These are phyloP conservation scores for Eurytoma californica DNA, from an alignment of 2,888 invertebrate genomes.

Conservation along the genomic window DNA sequence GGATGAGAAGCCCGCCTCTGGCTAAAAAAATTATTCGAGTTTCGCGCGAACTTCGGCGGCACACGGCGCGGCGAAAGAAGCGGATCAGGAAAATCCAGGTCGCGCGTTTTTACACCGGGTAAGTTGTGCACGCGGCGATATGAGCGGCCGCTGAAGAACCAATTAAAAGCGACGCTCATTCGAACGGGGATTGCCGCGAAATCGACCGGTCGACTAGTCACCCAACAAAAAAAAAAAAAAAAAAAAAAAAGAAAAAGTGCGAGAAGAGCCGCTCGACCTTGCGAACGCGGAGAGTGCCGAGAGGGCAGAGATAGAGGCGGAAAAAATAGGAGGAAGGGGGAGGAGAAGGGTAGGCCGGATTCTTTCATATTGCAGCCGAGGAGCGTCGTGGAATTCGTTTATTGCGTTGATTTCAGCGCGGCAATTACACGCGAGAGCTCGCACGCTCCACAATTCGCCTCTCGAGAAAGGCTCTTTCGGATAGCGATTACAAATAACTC, in stretches of 20 bases:
- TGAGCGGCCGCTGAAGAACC: conserved; percentile 12
- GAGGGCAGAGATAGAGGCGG: not conserved
- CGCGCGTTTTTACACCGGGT: not conserved
- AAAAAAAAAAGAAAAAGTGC: conserved; percentile 14
- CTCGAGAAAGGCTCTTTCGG: too few relatives aligned
- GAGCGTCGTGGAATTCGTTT: conserved; percentile 31
- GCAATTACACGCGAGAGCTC: not conserved
- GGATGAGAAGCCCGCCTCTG: too few relatives aligned
- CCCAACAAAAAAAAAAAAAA: not conserved
- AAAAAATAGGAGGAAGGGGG: not conserved
- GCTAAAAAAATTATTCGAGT: too few relatives aligned
- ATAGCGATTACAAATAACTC: not conserved
- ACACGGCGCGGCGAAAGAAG: too few relatives aligned
- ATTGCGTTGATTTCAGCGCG: conserved; percentile 32
- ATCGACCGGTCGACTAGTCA: conserved; percentile 15
- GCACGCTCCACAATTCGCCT: too few relatives aligned
- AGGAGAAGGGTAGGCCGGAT: not conserved
- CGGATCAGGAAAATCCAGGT: conserved; percentile 1
- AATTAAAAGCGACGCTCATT: conserved; percentile 26
- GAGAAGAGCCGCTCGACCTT: conserved; percentile 26
- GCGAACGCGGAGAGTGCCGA: too few relatives aligned
- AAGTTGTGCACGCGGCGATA: not conserved
- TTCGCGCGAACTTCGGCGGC: too few relatives aligned
- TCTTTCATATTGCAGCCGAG: conserved; percentile 22
- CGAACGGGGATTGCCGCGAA: conserved; percentile 26